A percentile compares a stretch with the other conserved stretches of the same genome.
phyloP scores from a whole-genome alignment of 2,797 vertebrate genomes.

The Diceros bicornis region DNA sequence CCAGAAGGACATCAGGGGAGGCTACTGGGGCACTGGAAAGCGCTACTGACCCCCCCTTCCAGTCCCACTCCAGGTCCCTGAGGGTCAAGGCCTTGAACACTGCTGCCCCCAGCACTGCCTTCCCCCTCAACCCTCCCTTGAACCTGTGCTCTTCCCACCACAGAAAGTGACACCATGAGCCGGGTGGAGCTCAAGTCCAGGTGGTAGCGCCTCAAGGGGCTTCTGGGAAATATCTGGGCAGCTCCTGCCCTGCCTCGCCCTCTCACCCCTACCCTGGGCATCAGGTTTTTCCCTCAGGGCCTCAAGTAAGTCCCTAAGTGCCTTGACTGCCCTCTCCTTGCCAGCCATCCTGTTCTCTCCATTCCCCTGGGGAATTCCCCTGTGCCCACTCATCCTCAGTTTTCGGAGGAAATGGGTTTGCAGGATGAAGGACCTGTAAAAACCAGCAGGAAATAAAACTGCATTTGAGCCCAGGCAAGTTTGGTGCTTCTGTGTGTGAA shows the following conservation, averaged over 20 bases:
- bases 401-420: background rate
- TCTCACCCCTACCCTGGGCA: background rate
- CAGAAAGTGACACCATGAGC: background rate
- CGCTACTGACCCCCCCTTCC: background rate
- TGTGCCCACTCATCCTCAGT: background rate
- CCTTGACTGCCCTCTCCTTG: slow-evolving; percentile 62
- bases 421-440: slow-evolving; percentile 45
- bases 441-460: slow-evolving; percentile 80
- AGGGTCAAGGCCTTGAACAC: background rate
- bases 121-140: background rate
- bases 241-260: background rate
- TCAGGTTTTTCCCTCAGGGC: slow-evolving; percentile 50
- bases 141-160: background rate
- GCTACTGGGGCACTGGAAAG: slow-evolving; percentile 31
- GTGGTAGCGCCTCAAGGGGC: background rate
- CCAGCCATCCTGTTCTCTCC: background rate
- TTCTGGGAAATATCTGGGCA: slow-evolving; percentile 19
- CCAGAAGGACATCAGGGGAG: slow-evolving; percentile 25
- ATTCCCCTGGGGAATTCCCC: background rate
- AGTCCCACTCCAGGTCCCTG: background rate
- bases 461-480: slow-evolving; percentile 56
- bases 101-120: background rate
- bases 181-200: background rate
- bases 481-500: background rate
- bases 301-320: slow-evolving; percentile 68